Conservation (phyloP, 2,113 vertebrate species). For the Pseudopipra pipra region DNA sequence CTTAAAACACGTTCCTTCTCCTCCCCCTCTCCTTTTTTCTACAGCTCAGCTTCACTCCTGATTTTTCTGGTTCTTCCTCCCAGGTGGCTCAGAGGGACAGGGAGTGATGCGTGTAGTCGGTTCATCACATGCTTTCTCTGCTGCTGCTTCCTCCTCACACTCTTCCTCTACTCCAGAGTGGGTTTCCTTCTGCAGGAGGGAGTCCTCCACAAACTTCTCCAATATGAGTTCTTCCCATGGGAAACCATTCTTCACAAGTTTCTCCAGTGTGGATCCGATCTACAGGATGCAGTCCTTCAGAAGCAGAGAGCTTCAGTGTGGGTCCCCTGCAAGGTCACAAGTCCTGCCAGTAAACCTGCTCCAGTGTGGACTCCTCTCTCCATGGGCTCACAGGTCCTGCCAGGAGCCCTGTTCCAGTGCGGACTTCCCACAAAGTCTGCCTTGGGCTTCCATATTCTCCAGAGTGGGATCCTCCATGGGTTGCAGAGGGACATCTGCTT, state of each 20-base stretch:
- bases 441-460: accelerated
- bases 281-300: not conserved
- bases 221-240: not conserved
- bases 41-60: not conserved
- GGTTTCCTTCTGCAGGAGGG: not conserved
- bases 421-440: not conserved
- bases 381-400: not conserved
- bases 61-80: not conserved
- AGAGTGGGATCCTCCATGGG: accelerated
- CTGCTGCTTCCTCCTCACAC: not conserved
- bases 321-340: not conserved
- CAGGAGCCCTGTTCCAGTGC: accelerated
- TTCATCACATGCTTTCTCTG: not conserved
- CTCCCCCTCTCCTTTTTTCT: not conserved
- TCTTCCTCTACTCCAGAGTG: not conserved
- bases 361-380: not conserved
- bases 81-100: accelerated
- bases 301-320: not conserved
- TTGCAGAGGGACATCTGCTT: not conserved
- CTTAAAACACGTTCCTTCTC: not conserved
- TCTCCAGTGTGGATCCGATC: not conserved
- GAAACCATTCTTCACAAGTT: not conserved
- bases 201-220: not conserved
- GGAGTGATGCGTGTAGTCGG: not conserved
- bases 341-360: not conserved